Evolutionary conservation across 2,888 invertebrate genomes (phyloP), one percentile per base, ranked within the genome.

Genomic region (Tryphoninae sp.): DNA sequence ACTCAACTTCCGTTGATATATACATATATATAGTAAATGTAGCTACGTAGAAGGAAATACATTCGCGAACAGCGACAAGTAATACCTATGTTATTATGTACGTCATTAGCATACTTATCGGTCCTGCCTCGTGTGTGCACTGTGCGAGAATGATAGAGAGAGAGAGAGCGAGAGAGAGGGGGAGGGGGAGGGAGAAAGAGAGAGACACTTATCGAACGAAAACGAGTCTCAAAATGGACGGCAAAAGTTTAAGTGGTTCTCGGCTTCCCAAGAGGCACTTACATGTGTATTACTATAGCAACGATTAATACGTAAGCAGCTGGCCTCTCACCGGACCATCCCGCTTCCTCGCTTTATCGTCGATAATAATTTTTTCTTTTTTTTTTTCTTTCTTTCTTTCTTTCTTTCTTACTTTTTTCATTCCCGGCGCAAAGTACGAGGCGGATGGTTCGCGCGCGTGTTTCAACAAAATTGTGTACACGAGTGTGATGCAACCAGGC

Each of bases 91-190:
- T 82, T 78, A 82, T 80, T 83, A 76, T 80, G 75, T 80, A 40
- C 62, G 62, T 79, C 76, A 84, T 84, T 83, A 77, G 83, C 83
- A 81, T 79, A 76, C 79, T 81, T 79, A 83, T 83, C 82, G 65
- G 4, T 16, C 0, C 61, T 23, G 26, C 55, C 11, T 23, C 26
- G 51, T 45, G 61, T 65, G 55, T 64, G 26, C 49, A 2, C 26
- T 9, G 55, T 55, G 40, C 55, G n/a, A 4, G 69, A 23, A 11
- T 22, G 19, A 61, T 19, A 16, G 61, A 23, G 61, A 64, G 62
- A 23, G 33, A 51, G 19, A 42, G 67, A 45, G 65, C 1, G 49
- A n/a, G n/a, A 64, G 55, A 19, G 19, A 19, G 33, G 40, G 19
- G 26, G 67, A 16, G 61, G n/a, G 61, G 58, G 62, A 23, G 33